Base-by-base conservation (phyloP, 2,888 invertebrate genomes). In the Lepidocyrtoides sp. region DNA sequence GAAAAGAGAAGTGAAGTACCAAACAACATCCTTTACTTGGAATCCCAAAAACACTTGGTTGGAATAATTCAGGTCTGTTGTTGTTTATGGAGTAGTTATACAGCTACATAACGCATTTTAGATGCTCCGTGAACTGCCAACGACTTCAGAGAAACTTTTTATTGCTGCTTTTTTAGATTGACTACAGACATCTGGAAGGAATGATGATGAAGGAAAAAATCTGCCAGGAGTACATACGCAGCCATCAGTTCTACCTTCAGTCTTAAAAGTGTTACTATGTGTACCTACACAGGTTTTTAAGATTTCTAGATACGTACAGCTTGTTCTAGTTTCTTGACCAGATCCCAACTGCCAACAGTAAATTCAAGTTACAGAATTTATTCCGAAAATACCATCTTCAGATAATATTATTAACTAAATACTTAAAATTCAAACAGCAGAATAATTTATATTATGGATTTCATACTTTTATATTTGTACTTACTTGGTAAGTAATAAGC, bases 71-170 rank as follows among this genome's bases (percentile, higher is more conserved):
- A 12, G 63, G 29, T 4, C 2, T 69, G 32, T 26, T 32, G 69
- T 36, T 32, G 69, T 69, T 36, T 69, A 69, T 69, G 36, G 69
- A 26, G 8, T 36, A 69, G 63, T 29, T 36, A 17, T 63, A 29
- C 29, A 63, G n/a, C 14, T 12, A 1, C 63, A 20, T 17, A 14
- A n/a, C n/a, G 26, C 12, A 63, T 63, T 63, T 14, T 29, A 3
- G 63, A 63, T 26, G 17, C 57, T 57, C 57, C 20, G 57, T 23
- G n/a, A n/a, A n/a, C n/a, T n/a, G n/a, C n/a, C n/a, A n/a, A n/a
- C n/a, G n/a, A 48, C 2, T 48, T 48, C 57, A 57, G 7, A 7
- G 57, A n/a, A 23, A 7, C 5, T 8, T 57, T 63, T 63, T 63
- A 63, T 63, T 63, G 63, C 63, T 29, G 29, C 3, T 26, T 63